Conservation (phyloP, 2,113 vertebrate genomes). For the Emydura subglobosa region DNA sequence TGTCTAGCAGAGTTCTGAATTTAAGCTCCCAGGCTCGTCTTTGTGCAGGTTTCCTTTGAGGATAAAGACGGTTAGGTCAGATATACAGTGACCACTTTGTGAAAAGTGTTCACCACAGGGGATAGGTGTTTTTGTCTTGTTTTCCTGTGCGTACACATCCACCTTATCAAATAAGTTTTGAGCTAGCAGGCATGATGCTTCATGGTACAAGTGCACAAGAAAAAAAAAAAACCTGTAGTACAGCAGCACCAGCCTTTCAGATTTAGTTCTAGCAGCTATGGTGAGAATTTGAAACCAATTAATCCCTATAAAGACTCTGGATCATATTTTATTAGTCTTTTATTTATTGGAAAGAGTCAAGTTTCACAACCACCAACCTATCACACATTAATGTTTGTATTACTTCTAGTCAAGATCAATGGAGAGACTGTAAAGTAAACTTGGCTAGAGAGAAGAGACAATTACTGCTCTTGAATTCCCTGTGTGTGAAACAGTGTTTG, state of each 20-base stretch:
- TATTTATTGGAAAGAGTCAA: neutral
- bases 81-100: neutral
- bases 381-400: neutral
- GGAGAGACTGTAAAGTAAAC: neutral
- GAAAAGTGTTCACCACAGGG: neutral
- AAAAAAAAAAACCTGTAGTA: neutral
- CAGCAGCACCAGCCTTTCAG: neutral
- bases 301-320: neutral
- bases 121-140: too few relatives aligned
- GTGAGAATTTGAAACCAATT: neutral
- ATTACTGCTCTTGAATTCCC: neutral
- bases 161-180: neutral
- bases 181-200: neutral
- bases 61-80: neutral
- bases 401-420: neutral
- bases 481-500: neutral
- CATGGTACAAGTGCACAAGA: neutral
- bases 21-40: neutral
- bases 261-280: neutral
- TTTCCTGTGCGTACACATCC: neutral
- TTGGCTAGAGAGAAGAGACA: neutral
- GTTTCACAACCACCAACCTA: neutral
- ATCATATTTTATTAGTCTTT: neutral
- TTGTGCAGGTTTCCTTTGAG: neutral
- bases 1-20: neutral